Base-by-base conservation (phyloP, 2,113 vertebrate species). In the Morone saxatilis region DNA sequence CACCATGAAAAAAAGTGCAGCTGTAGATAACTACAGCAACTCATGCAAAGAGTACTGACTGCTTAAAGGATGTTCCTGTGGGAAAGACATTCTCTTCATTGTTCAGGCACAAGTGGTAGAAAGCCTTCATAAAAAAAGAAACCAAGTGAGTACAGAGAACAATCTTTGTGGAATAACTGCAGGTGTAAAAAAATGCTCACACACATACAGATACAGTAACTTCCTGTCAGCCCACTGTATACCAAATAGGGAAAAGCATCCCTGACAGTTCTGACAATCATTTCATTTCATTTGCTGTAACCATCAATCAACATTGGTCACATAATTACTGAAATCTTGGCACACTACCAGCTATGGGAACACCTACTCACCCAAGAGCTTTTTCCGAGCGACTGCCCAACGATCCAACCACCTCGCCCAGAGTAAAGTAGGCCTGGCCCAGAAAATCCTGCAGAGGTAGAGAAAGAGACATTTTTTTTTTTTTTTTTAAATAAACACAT, bases 351-450 rank as follows among this genome's bases (percentile, higher is more conserved):
- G 54, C 47, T 45, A 25, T 8, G 11, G 20, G 65, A 10, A 45
- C 47, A 72, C 43, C 6, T 31, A 97, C 98, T 99, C 93, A 99
- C 98, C 96, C 94, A 56, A 99, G 96, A 84, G 97, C 57, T 79
- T 98, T 99, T 92, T 99, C 97, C 89, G 96, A 82, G 70, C 97
- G 97, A 90, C 98, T 97, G 78, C 97, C 98, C 89, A 97, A 92
- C 12, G 98, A 99, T 67, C 98, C 98, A 71, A 99, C 98, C 89
- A 99, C 96, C 93, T 99, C 98, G 83, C 98, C 98, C 45, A 99
- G 92, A 3, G 98, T 98, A 90, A 97, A 99, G 86, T 95, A 94
- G 62, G 97, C 97, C 89, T 99, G 98, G 84, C 98, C 98, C 93
- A 99, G 95, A 91, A 99, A 99, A 88, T 99, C 98, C 98, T 99